A percentile compares a stretch with the other conserved stretches of the same genome.
Conservation (phyloP, 2,888 invertebrate species). For the Maniola hyperantus region DNA sequence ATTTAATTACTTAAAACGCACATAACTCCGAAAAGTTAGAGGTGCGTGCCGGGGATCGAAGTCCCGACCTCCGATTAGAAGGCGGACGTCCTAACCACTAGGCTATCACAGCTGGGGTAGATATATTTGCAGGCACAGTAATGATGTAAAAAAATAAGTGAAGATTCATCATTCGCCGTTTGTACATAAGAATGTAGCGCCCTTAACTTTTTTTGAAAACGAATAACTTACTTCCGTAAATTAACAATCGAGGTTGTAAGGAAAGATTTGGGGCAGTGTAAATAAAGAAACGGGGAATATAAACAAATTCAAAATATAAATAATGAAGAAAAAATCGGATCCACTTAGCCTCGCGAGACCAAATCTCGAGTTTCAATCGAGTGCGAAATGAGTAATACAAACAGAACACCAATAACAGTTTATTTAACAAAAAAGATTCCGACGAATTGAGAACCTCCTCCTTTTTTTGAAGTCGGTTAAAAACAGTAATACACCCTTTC, state of each 20-base stretch:
- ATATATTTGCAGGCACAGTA: neutral
- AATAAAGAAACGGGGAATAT: conserved; percentile 31
- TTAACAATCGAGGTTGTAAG: conserved; percentile 26
- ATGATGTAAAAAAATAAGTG: neutral
- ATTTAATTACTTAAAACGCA: too few species aligned
- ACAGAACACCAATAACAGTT: conserved; percentile 29
- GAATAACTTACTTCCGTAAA: conserved; percentile 23
- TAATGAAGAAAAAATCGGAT: conserved; percentile 39
- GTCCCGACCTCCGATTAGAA: too few species aligned
- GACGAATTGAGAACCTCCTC: too few species aligned
- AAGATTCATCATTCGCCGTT: neutral
- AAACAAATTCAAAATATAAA: conserved; percentile 28
- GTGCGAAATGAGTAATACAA: conserved; percentile 32
- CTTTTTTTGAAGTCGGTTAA: too few species aligned
- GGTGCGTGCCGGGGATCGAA: too few species aligned
- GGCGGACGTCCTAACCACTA: too few species aligned
- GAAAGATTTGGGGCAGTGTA: conserved; percentile 29
- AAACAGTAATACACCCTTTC: conserved; percentile 30
- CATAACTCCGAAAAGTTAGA: too few species aligned
- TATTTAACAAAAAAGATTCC: conserved; percentile 33
- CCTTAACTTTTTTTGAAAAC: conserved; percentile 18
- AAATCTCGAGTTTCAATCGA: conserved; percentile 41
- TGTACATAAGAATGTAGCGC: neutral
- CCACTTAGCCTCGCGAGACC: conserved; percentile 41
- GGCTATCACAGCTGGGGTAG: too few species aligned